Conservation (phyloP, 2,888 invertebrate genomes). For the Philhelius pedissequus region DNA sequence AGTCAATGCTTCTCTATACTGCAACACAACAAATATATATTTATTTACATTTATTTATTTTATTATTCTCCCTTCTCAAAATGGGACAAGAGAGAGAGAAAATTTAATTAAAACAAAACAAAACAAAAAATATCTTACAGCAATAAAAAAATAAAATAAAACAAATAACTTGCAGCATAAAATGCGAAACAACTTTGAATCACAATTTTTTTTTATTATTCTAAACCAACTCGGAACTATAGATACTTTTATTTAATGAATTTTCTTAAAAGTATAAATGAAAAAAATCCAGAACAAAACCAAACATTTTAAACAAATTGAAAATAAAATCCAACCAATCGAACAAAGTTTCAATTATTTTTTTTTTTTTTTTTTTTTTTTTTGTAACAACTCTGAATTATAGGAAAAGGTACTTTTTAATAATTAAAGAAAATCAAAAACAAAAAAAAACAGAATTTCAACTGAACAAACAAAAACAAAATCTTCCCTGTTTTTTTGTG, state of each 20-base stretch:
- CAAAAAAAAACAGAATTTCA: conserved; percentile 61
- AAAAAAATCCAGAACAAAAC: conserved; percentile 49
- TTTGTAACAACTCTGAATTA: conserved; percentile 43
- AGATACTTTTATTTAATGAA: conserved; percentile 33
- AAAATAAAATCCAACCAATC: conserved; percentile 51
- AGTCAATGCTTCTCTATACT: conserved; percentile 34
- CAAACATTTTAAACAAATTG: conserved; percentile 18
- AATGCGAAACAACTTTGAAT: conserved; percentile 66
- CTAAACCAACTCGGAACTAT: conserved; percentile 52
- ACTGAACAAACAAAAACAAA: conserved; percentile 72
- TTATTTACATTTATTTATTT: conserved; percentile 58
- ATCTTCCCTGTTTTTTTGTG: conserved; percentile 72
- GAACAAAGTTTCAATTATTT: conserved; percentile 68
- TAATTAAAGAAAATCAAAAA: conserved; percentile 18
- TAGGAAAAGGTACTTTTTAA: conserved; percentile 3
- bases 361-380: conserved; percentile 40
- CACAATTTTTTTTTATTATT: conserved; percentile 29
- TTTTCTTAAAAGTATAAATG: not conserved
- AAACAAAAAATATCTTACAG: conserved; percentile 57
- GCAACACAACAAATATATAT: conserved; percentile 1
- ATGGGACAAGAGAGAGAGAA: not conserved
- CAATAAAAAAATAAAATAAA: conserved; percentile 33
- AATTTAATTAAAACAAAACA: conserved; percentile 8
- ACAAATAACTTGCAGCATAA: conserved; percentile 64
- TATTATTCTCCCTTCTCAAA: conserved; percentile 23